A percentile compares a stretch with the other conserved stretches of the same genome.
Conservation (phyloP, 2,113 vertebrate species). For the Scomber colias region DNA sequence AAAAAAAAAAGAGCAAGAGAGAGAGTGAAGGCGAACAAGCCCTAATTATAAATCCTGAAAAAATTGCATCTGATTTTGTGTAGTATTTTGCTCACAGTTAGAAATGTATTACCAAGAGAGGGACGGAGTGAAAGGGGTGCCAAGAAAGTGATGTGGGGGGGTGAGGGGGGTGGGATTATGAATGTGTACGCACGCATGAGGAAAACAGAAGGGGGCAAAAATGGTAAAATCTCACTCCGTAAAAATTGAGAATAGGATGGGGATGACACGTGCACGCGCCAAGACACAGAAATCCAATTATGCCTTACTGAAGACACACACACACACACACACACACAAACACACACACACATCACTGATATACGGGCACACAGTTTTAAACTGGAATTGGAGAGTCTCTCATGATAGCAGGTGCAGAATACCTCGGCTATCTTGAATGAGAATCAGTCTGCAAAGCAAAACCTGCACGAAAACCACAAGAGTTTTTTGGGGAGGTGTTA, state of each 20-base stretch:
- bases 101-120: slow-evolving; percentile 24
- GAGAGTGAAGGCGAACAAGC: no score
- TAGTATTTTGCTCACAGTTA: neutral
- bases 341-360: neutral
- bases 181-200: slow-evolving; percentile 15
- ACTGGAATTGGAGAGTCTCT: slow-evolving; percentile 32
- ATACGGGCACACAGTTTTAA: slow-evolving; percentile 34
- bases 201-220: slow-evolving; percentile 1
- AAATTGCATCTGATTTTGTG: neutral
- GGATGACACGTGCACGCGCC: slow-evolving; percentile 10
- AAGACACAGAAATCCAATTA: neutral
- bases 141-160: neutral
- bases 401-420: slow-evolving; percentile 53
- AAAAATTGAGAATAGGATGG: slow-evolving; percentile 30
- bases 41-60: neutral
- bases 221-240: slow-evolving; percentile 22
- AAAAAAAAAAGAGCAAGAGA: neutral
- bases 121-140: neutral
- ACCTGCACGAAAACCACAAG: slow-evolving; percentile 25
- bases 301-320: neutral
- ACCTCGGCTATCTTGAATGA: slow-evolving; percentile 36
- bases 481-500: slow-evolving; percentile 39
- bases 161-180: neutral
- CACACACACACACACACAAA: neutral
- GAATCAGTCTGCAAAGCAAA: slow-evolving; percentile 36